Evolutionary conservation across 1,140 invertebrate species (phyloP).

Genomic region (Hypothenemus hampei): DNA sequence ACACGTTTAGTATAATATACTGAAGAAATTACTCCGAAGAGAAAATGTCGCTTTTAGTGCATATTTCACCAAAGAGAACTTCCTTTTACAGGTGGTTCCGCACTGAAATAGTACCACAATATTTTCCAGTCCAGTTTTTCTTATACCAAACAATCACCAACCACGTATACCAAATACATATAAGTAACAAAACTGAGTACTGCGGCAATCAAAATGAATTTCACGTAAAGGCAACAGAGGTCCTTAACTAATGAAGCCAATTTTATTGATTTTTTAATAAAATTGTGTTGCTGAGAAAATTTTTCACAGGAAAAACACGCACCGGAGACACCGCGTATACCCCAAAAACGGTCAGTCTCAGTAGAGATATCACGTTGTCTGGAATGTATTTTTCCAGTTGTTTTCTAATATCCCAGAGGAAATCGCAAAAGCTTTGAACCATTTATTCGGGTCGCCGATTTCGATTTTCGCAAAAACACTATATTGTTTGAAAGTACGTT

Average conservation of each 20-base stretch:
- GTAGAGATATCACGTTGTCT: constrained; percentile 6
- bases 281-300: constrained; percentile 10
- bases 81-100: neutral
- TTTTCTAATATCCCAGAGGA: constrained; percentile 1
- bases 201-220: constrained; percentile 16
- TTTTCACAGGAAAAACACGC: constrained; percentile 15
- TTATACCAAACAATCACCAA: neutral
- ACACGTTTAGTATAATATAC: constrained; percentile 1
- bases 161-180: constrained; percentile 25
- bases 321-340: constrained; percentile 25
- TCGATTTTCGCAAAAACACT: neutral
- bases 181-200: constrained; percentile 27
- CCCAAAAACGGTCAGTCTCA: constrained; percentile 15
- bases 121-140: neutral
- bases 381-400: constrained; percentile 18
- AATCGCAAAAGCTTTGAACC: constrained; percentile 5
- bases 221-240: constrained; percentile 23
- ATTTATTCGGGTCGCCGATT: constrained; percentile 5
- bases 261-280: neutral
- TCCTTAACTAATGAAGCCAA: constrained; percentile 11
- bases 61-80: constrained; percentile 17
- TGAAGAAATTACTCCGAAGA: constrained; percentile 17
- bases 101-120: neutral
- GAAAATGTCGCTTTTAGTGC: constrained; percentile 23
- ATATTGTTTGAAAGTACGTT: neutral